These are phyloP conservation scores for Mastomys natalensis DNA, from an alignment of 2,113 vertebrate species.

Conservation along the genomic window DNA sequence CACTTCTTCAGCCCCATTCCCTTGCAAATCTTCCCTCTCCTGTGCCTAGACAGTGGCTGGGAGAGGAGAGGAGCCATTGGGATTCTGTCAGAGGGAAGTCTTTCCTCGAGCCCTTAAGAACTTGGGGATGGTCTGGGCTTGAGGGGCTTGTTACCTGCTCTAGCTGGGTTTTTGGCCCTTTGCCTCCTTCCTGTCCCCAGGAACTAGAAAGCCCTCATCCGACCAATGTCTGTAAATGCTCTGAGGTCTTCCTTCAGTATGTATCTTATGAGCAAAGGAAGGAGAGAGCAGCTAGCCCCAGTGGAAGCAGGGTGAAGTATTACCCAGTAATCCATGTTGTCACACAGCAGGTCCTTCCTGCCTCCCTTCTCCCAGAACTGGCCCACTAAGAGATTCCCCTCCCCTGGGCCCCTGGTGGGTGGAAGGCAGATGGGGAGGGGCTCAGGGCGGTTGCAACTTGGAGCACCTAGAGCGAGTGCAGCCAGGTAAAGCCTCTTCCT, in stretches of 20 bases:
- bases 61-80: constrained; percentile 14
- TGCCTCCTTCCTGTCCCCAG: constrained; percentile 21
- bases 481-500: constrained; percentile 53
- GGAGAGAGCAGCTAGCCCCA: background rate
- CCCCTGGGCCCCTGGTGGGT: background rate
- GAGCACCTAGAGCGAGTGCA: background rate
- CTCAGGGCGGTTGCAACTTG: background rate
- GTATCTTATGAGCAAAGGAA: constrained; percentile 22
- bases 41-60: background rate
- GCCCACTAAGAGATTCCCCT: constrained; percentile 18
- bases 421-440: background rate
- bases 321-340: background rate
- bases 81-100: background rate
- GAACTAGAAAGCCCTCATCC: constrained; percentile 62
- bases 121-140: constrained; percentile 12
- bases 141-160: background rate
- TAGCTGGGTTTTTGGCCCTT: background rate
- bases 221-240: constrained; percentile 82
- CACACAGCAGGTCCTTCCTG: background rate
- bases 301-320: background rate
- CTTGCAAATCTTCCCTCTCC: background rate
- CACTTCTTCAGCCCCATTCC: constrained; percentile 10
- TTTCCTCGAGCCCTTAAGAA: constrained; percentile 21
- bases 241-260: constrained; percentile 54
- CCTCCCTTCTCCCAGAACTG: background rate